phyloP scores from a whole-genome alignment of 2,888 invertebrate species.

The Orthosia gothica region DNA sequence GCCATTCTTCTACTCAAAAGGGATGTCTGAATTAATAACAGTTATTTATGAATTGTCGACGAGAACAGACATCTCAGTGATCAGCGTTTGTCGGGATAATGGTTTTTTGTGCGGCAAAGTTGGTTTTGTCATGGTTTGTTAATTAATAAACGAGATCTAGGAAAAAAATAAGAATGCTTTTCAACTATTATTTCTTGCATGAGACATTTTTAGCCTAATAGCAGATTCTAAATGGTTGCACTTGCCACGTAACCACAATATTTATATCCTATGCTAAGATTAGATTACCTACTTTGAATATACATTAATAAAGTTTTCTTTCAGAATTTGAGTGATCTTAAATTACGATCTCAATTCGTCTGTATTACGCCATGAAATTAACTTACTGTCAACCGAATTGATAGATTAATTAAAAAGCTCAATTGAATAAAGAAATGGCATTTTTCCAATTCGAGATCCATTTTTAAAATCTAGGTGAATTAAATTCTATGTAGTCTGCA shows the following conservation, averaged over 20 bases:
- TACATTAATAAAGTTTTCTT: too few species aligned
- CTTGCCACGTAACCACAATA: background rate
- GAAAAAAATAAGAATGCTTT: background rate
- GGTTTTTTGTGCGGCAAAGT: conserved; percentile 38
- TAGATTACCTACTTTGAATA: background rate
- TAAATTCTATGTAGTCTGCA: conserved; percentile 1
- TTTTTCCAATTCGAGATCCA: background rate
- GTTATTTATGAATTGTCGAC: conserved; percentile 67
- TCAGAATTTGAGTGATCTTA: background rate
- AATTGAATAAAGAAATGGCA: background rate
- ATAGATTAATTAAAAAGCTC: conserved; percentile 11
- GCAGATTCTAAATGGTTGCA: background rate
- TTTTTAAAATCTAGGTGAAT: background rate
- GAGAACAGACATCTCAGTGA: conserved; percentile 63
- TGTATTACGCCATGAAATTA: background rate
- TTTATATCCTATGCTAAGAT: background rate
- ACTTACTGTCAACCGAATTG: background rate
- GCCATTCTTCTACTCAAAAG: conserved; percentile 52
- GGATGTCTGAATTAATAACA: conserved; percentile 64
- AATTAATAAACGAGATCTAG: conserved; percentile 47
- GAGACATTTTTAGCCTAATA: too few species aligned
- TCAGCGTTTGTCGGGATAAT: conserved; percentile 53
- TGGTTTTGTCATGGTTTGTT: conserved; percentile 47
- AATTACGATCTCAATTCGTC: conserved; percentile 5
- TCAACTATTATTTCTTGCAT: background rate